Percentiles rank a stretch among this genome's conserved stretches.
Conservation (phyloP, 2,888 invertebrate species). For the Leptopilina syphax region DNA sequence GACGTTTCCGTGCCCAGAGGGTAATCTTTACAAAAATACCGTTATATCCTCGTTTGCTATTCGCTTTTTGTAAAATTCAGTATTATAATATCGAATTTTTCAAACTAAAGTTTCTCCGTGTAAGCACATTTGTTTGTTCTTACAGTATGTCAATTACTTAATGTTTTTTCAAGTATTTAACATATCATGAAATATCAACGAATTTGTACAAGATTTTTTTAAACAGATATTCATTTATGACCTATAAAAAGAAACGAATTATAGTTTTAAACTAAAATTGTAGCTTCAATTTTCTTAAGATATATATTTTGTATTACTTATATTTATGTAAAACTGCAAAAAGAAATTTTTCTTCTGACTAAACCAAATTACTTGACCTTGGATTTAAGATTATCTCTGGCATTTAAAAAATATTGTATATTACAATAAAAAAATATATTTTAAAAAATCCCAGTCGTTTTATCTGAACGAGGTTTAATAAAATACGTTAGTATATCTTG, state of each 20-base stretch:
- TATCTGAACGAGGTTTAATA: too few relatives aligned
- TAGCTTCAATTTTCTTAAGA: too few relatives aligned
- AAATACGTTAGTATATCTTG: too few relatives aligned
- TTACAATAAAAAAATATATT: too few relatives aligned
- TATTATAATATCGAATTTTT: too few relatives aligned
- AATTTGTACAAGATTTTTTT: not conserved
- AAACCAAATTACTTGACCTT: not conserved
- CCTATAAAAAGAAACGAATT: not conserved
- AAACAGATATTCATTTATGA: not conserved
- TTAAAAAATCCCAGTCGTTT: too few relatives aligned
- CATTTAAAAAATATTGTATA: too few relatives aligned
- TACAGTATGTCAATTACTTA: not conserved
- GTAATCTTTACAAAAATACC: too few relatives aligned
- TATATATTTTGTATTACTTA: not conserved
- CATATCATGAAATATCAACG: constrained; percentile 13
- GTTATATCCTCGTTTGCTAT: too few relatives aligned
- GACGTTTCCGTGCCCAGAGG: too few relatives aligned
- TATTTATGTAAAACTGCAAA: constrained; percentile 5
- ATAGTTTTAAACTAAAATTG: not conserved
- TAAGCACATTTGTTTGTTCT: not conserved
- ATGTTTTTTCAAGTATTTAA: not conserved
- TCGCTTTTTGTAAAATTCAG: too few relatives aligned
- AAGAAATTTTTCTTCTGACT: not conserved
- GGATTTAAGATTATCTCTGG: not conserved
- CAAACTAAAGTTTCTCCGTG: too few relatives aligned